Conservation (phyloP, 2,888 invertebrate genomes). For the Ypsolopha sequella region DNA sequence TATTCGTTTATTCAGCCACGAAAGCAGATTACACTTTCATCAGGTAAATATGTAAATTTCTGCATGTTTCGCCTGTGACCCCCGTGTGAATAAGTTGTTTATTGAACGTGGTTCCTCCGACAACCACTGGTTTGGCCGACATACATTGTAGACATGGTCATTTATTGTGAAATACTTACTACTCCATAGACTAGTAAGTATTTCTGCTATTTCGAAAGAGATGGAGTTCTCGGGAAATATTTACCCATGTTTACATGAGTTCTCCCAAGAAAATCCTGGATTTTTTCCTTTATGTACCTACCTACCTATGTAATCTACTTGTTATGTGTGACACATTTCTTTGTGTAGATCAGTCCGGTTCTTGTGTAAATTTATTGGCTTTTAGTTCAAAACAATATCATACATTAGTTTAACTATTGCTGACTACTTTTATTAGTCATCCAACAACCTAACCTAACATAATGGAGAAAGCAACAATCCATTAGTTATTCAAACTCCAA, state of each 20-base stretch:
- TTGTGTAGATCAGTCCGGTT: neutral
- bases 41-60: slow-evolving; percentile 24
- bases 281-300: too few relatives aligned
- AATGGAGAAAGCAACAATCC: neutral
- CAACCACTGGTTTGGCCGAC: slow-evolving; percentile 47
- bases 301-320: too few relatives aligned
- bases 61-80: slow-evolving; percentile 25
- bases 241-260: neutral
- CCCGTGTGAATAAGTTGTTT: slow-evolving; percentile 44
- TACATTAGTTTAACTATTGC: neutral
- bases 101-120: slow-evolving; percentile 63
- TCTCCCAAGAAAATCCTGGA: too few relatives aligned
- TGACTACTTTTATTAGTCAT: neutral
- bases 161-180: slow-evolving; percentile 19
- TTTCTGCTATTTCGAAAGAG: too few relatives aligned
- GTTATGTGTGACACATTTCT: too few relatives aligned
- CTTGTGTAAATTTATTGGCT: neutral
- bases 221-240: neutral
- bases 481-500: neutral
- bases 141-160: slow-evolving; percentile 42
- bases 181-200: too few relatives aligned
- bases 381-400: neutral
- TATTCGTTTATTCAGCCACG: slow-evolving; percentile 22
- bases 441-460: neutral
- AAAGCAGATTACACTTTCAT: slow-evolving; percentile 17